Evolutionary conservation across 2,797 vertebrate genomes (phyloP).

Genomic region (Peromyscus eremicus): DNA sequence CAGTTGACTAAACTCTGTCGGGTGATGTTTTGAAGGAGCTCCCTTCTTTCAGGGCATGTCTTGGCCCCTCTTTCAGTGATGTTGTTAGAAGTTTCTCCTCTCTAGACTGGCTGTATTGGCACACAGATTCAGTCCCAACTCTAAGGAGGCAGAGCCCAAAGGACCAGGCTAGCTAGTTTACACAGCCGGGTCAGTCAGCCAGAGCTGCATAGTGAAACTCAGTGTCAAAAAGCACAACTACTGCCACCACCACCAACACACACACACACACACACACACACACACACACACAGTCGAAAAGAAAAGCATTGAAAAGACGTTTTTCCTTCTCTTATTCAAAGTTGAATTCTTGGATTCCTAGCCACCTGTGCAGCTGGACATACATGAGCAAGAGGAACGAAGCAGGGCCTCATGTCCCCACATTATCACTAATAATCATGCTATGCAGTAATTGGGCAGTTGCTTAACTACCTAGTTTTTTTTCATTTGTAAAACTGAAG

Average conservation of each 20-base stretch:
- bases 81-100: too few species aligned
- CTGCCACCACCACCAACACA: too few species aligned
- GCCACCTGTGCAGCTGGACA: fast-evolving
- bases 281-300: too few species aligned
- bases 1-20: fast-evolving
- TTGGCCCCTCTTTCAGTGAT: neutral
- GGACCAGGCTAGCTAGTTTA: neutral
- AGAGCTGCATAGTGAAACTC: neutral
- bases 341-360: too few species aligned
- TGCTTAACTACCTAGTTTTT: neutral
- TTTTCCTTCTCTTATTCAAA: neutral
- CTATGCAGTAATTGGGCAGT: fast-evolving
- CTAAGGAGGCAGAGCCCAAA: neutral
- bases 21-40: neutral
- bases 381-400: too few species aligned
- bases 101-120: neutral
- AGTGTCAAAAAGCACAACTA: neutral
- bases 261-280: too few species aligned
- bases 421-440: fast-evolving
- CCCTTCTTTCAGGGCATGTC: fast-evolving
- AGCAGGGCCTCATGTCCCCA: too few species aligned
- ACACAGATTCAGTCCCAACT: neutral
- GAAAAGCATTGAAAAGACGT: neutral
- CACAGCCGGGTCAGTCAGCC: neutral
- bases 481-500: neutral